phyloP scores from a whole-genome alignment of 2,888 invertebrate genomes.

The Epistrophe eligans region DNA sequence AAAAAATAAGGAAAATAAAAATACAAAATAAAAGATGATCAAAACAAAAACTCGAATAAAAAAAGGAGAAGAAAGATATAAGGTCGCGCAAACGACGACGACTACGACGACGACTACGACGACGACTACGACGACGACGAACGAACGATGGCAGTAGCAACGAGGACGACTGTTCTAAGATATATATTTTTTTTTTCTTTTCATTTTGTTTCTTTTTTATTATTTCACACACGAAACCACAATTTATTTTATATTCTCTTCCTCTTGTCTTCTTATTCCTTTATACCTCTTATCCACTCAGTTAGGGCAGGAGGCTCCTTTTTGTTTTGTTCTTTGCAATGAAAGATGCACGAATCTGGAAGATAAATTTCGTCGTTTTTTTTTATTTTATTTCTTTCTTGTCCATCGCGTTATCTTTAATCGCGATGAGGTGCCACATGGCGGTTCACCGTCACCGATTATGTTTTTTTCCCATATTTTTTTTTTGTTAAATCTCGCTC shows the following conservation, averaged over 20 bases:
- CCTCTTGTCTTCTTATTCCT: constrained; percentile 12
- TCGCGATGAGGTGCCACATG: constrained; percentile 76
- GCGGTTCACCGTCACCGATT: constrained; percentile 72
- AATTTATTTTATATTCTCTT: constrained; percentile 36
- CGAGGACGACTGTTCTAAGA: constrained; percentile 39
- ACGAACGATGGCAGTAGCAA: constrained; percentile 7
- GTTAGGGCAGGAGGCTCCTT: constrained; percentile 23
- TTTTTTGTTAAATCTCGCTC: background rate
- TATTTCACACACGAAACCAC: constrained; percentile 73
- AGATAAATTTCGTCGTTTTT: constrained; percentile 49
- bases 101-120: too few species aligned
- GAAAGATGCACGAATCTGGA: constrained; percentile 43
- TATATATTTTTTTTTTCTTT: constrained; percentile 26
- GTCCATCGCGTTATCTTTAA: constrained; percentile 67
- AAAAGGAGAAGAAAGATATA: constrained; percentile 48
- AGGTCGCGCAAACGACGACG: constrained; percentile 29
- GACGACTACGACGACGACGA: background rate
- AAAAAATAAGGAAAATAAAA: background rate
- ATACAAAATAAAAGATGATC: constrained; percentile 59
- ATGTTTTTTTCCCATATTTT: constrained; percentile 37
- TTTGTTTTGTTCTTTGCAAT: constrained; percentile 5
- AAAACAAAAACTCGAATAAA: constrained; percentile 58
- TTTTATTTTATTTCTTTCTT: constrained; percentile 28
- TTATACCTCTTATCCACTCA: background rate
- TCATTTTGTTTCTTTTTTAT: constrained; percentile 47